phyloP scores from a whole-genome alignment of 1,140 invertebrate genomes.

The Daktulosphaira vitifoliae region DNA sequence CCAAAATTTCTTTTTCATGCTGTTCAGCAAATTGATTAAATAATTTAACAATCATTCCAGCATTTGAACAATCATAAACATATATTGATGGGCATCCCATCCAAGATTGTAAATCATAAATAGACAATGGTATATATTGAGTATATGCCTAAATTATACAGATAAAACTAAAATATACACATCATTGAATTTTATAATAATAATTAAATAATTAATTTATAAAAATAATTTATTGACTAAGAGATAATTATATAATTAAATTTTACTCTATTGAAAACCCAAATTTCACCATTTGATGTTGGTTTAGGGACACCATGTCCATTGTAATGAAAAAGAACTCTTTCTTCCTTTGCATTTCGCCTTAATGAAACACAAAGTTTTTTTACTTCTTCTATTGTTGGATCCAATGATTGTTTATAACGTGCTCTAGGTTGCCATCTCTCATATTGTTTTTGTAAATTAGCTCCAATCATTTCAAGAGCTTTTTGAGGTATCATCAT shows the following conservation, averaged over 20 bases:
- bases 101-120: constrained; percentile 98
- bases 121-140: constrained; percentile 97
- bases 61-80: constrained; percentile 98
- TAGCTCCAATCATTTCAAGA: constrained; percentile 81
- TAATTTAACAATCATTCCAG: constrained; percentile 88
- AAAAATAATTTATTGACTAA: not conserved
- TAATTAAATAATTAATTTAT: too few species aligned
- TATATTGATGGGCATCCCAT: constrained; percentile 98
- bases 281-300: constrained; percentile 96
- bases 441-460: constrained; percentile 92
- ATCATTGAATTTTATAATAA: too few species aligned
- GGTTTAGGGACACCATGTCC: constrained; percentile 98
- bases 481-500: constrained; percentile 86
- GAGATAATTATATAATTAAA: not conserved
- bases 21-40: constrained; percentile 88
- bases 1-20: constrained; percentile 64
- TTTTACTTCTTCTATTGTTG: constrained; percentile 95
- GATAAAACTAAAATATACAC: too few species aligned
- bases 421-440: constrained; percentile 94
- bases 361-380: constrained; percentile 90
- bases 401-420: constrained; percentile 93
- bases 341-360: constrained; percentile 97
- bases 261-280: constrained; percentile 94
- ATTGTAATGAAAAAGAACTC: constrained; percentile 98
- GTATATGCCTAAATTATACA: constrained; percentile 74